Evolutionary conservation across 2,113 vertebrate genomes (phyloP), one percentile per base, ranked within the genome.

Genomic region (Centropristis striata): DNA sequence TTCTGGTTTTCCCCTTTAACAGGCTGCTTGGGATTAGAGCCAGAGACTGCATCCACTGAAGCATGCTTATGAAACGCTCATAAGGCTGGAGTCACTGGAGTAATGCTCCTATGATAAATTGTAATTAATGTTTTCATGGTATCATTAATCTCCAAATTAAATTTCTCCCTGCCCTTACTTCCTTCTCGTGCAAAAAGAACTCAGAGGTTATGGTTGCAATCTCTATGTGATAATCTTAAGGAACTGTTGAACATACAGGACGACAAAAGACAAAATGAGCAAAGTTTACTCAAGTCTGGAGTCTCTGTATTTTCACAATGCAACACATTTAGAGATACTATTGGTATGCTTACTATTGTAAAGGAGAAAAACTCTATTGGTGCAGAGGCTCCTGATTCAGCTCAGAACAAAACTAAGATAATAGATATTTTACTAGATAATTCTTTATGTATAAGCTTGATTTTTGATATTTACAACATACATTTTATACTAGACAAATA

Each of bases 61-160:
- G 69, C 76, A 78, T 70, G 58, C 10, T 73, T 80, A 69, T 84
- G 73, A 75, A 78, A 61, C 65, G 75, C 49, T 83, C 39, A 4
- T 60, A 44, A 80, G 16, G 36, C 55, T 21, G 49, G 49, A 88
- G 76, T 71, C 59, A 83, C 61, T n/a, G n/a, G n/a, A 67, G 47
- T 47, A 65, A 58, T 44, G 14, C 55, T 49, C 37, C 28, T 36
- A 23, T 70, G 28, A 75, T 47, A 32, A 70, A 49, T 44, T n/a
- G 15, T 51, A 74, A 77, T 80, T 49, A 55, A 49, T 25, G n/a
- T 37, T 78, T 54, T 71, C 8, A 39, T 72, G 23, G 20, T 25
- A 13, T 82, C 21, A 28, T 80, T 64, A 16, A 66, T 72, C 25
- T 53, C 11, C 12, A 76, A 50, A 27, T 14, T 14, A 27, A 72